Base-by-base conservation (phyloP, 2,888 invertebrate genomes). In the Pachycephus smyrnensis region DNA sequence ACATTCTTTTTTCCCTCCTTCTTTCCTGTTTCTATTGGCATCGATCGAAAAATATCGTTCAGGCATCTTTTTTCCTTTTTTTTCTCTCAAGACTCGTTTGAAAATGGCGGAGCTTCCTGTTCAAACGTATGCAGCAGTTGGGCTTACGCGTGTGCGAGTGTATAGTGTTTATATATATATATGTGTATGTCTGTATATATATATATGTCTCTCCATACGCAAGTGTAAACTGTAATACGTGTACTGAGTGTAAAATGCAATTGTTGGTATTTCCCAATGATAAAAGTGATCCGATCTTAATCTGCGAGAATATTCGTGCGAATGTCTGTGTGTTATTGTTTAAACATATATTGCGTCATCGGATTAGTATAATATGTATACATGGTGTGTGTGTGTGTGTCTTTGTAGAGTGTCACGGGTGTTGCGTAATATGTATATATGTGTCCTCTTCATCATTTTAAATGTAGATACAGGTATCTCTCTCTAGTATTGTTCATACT, bases 401-500 rank as follows among this genome's bases (percentile, higher is more conserved):
- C 68, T 23, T 30, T 30, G 68, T n/a, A 68, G 30, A 33, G 71
- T 32, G 32, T 32, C 71, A 11, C 71, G 71, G 71, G 71, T 32
- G 71, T 71, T 32, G 30, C 55, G 55, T 55, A 55, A 55, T 55
- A 55, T 55, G 55, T 55, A 33, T 71, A 33, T 71, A 71, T 31
- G 71, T 33, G 30, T 33, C 33, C 36, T 33, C n/a, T 74, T 74
- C 74, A 36, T 74, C n/a, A n/a, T n/a, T n/a, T 55, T 74, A 74
- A 74, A 74, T 33, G 37, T 74, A 74, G 36, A 74, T 37, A 37
- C 74, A 74, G 74, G 78, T 80, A 79, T 77, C 77, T 83, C 81
- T 80, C 82, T 81, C 81, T 80, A 81, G 82, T 83, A 81, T 83
- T 83, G 82, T 84, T 82, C 84, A 79, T 84, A 84, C 82, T 84